Conservation (phyloP, 92 coral and sea anemone genomes). For the Porites lobata region DNA sequence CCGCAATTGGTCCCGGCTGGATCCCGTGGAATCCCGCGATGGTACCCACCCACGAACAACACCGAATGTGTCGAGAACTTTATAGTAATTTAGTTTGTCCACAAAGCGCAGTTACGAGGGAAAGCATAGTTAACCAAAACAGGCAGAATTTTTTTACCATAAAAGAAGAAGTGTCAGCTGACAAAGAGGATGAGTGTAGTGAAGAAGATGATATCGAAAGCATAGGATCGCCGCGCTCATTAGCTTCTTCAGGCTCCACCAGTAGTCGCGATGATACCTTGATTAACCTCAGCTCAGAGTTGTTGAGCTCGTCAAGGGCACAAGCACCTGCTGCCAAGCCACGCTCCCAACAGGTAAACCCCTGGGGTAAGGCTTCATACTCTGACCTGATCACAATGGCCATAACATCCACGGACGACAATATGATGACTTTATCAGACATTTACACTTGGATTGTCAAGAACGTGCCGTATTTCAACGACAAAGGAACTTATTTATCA, state of each 20-base stretch:
- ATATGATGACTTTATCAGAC: constrained; percentile 76
- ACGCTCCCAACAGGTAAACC: constrained; percentile 55
- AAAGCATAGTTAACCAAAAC: background rate
- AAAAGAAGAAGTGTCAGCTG: constrained; percentile 9
- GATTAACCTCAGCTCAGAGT: constrained; percentile 21
- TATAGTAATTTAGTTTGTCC: constrained; percentile 3
- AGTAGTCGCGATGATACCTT: constrained; percentile 34
- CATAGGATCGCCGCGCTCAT: constrained; percentile 49
- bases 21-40: constrained; percentile 27
- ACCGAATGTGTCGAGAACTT: constrained; percentile 33
- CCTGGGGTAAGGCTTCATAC: constrained; percentile 88
- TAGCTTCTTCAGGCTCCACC: constrained; percentile 44
- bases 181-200: background rate
- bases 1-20: constrained; percentile 11
- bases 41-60: constrained; percentile 39
- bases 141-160: background rate
- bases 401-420: constrained; percentile 59
- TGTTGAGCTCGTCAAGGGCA: background rate
- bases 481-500: constrained; percentile 76
- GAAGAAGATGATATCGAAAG: constrained; percentile 52
- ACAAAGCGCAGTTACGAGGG: constrained; percentile 18
- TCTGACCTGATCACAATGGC: constrained; percentile 85
- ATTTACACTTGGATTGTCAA: constrained; percentile 85
- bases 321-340: constrained; percentile 42
- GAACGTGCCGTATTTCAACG: constrained; percentile 81